Evolutionary conservation across 2,113 vertebrate species (phyloP), one percentile per base, ranked within the genome.

Genomic region (Scophthalmus maximus): DNA sequence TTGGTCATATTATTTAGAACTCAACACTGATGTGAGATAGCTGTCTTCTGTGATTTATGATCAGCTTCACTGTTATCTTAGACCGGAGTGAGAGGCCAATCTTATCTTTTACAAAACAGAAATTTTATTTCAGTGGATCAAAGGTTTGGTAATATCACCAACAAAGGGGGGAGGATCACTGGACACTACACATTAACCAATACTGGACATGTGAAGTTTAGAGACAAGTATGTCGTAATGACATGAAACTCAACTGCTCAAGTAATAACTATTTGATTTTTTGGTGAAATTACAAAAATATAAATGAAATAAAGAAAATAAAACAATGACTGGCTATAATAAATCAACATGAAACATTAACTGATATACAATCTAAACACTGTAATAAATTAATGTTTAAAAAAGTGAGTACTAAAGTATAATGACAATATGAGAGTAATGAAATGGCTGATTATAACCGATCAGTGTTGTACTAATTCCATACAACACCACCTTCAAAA

Each of bases 1-100:
- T 68, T 30, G 2, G 3, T 25, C 26, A 63, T 63, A 49, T 63
- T 60, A 60, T 62, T 68, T 61, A 38, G n/a, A 65, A 22, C n/a
- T 47, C 25, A 20, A 38, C 3, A 61, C 46, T 49, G 9, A 59
- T 50, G 73, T 18, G 67, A 44, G 9, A 9, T 58, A 67, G 42
- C 22, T 36, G 26, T 46, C 15, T 12, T 49, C 18, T 61, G 32
- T 73, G 47, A 50, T 22, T 46, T 27, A 22, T 44, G n/a, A 40
- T 14, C 6, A 51, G 22, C 58, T 29, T 69, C 38, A 50, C 8
- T 17, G 46, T 59, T 29, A 29, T 14, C 34, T 14, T 8, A 32
- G 15, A 55, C 18, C 3, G 18, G 46, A 40, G 38, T 36, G 49
- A 57, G 47, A 11, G 27, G 26, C 8, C 6, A 34, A n/a, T 56